Evolutionary conservation across 2,888 invertebrate genomes (phyloP).

Genomic region (Eristalinus sepulchralis): DNA sequence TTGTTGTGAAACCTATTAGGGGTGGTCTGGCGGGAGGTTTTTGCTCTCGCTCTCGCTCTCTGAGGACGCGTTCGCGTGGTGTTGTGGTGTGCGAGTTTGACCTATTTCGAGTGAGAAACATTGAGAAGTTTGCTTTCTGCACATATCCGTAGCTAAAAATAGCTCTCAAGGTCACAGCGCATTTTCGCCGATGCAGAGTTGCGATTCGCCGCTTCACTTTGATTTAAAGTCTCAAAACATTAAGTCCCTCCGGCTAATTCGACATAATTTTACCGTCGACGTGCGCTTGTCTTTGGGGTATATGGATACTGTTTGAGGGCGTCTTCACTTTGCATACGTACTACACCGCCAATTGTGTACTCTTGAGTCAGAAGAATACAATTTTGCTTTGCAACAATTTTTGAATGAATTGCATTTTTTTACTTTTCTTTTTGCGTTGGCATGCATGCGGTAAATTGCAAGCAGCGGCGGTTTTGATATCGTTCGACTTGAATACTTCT

Average conservation of each 20-base stretch:
- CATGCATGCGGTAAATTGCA: not conserved
- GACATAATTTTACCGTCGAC: constrained; percentile 9
- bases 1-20: constrained; percentile 10
- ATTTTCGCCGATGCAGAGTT: constrained; percentile 45
- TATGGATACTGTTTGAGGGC: not conserved
- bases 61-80: constrained; percentile 19
- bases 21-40: not conserved
- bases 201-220: constrained; percentile 37
- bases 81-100: constrained; percentile 56
- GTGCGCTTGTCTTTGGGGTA: constrained; percentile 6
- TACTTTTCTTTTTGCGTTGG: too few relatives aligned
- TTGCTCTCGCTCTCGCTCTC: constrained; percentile 10
- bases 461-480: too few relatives aligned
- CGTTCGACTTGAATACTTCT: too few relatives aligned
- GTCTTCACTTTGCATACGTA: constrained; percentile 21
- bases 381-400: not conserved
- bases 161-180: constrained; percentile 56
- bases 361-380: not conserved
- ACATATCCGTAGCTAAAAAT: constrained; percentile 58
- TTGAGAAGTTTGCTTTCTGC: constrained; percentile 58
- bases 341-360: not conserved
- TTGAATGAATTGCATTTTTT: not conserved
- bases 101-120: constrained; percentile 57
- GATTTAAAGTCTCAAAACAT: not conserved
- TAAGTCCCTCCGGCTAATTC: constrained; percentile 1